Base-by-base conservation (phyloP, 2,888 invertebrate genomes). In the Habroteleia sp. region DNA sequence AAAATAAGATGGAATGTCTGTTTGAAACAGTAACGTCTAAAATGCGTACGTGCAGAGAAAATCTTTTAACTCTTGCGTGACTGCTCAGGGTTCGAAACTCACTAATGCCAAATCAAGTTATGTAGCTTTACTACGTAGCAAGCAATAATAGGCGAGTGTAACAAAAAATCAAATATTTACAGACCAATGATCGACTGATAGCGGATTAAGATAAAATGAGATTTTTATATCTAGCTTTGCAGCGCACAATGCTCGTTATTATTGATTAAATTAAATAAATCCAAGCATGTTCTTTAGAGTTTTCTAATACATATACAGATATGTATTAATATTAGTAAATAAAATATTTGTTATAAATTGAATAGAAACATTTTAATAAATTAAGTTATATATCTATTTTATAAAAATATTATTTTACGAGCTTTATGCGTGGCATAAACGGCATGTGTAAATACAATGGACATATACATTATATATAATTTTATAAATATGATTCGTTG, bases 41-140 rank as follows among this genome's bases (percentile, higher is more conserved):
- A 20, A 54, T 20, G 56, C 48, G 35, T 17, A 31, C 20, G 42
- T 50, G 52, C 41, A 39, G 52, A 27, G 39, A 27, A 13, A 33
- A 33, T 17, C 6, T 5, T 54, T 66, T 31, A 29, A 10, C 41
- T 29, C 69, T 69, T 48, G 82, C 81, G n/a, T n/a, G 81, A 71
- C 82, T 81, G 83, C 84, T 84, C 83, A 83, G 83, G 80, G 83
- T 84, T 83, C 79, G 81, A 82, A 81, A 85, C 82, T 84, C 82
- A 83, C 81, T 83, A 80, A 86, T 85, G 85, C 86, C 86, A 87
- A 87, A 88, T 81, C 80, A 69, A 84, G 83, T 84, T 83, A 81
- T 82, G 79, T 85, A 85, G 73, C 14, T 56, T 81, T 83, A 84
- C 82, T 84, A 84, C 82, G 85, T 80, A 77, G 81, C 74, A 87